Evolutionary conservation across 2,888 invertebrate genomes (phyloP), one percentile per base, ranked within the genome.

Genomic region (Chloroclystis v-ata): DNA sequence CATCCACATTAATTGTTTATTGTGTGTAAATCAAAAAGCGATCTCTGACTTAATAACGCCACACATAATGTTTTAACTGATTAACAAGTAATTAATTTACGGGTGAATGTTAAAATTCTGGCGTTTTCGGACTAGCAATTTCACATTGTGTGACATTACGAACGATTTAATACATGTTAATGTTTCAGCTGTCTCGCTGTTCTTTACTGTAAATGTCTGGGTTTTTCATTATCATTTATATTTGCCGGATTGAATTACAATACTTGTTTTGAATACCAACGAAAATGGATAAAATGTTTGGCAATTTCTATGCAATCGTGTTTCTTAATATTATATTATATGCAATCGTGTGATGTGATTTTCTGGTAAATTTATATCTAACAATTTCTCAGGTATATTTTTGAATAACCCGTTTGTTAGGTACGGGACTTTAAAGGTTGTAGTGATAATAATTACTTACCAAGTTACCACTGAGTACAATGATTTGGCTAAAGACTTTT

Each of bases 151-250:
- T 65, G 63, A 57, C 60, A 57, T 67, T 67, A 67, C 66, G 63
- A 69, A 60, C 70, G 70, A 72, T 75, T 75, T 68, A 69, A 69
- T 66, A 69, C 64, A 67, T 66, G 55, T 56, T 61, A 67, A 70
- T 72, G 65, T 71, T 70, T 67, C 61, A 63, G 59, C 56, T 53
- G 63, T 67, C 63, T 63, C 59, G 59, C 60, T 61, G 63, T 57
- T 61, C 61, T 62, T 65, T 56, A 56, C 60, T 61, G 60, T 65
- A 69, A 68, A 71, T 66, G 58, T 58, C 59, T 67, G 57, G 42
- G 59, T 54, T 54, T 51, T 47, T 58, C 54, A 60, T 65, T 64
- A 63, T 67, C 57, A 63, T 62, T 39, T 60, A 60, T n/a, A n/a
- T n/a, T 60, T 60, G 57, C 58, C 49, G 56, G 71, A 71, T 74